Conservation (phyloP, 1,140 invertebrate species). For the Antheraea pernyi region DNA sequence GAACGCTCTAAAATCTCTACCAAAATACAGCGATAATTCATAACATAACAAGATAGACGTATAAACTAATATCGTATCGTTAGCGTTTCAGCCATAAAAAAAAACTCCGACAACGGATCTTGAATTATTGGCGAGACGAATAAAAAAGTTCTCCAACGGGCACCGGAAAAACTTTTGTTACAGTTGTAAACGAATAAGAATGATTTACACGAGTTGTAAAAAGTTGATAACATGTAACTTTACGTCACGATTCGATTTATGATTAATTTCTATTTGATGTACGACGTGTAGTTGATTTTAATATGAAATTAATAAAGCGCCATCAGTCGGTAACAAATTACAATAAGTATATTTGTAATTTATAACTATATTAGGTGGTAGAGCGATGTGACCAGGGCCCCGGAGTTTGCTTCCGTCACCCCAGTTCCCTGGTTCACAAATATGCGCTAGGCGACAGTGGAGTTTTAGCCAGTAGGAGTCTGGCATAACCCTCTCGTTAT, state of each 20-base stretch:
- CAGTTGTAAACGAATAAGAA: slow-evolving; percentile 60
- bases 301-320: too few species aligned
- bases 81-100: slow-evolving; percentile 51
- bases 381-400: too few species aligned
- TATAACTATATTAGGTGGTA: too few species aligned
- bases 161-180: slow-evolving; percentile 53
- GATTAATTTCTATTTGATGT: slow-evolving; percentile 26
- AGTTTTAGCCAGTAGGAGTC: too few species aligned
- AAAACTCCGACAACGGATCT: slow-evolving; percentile 50
- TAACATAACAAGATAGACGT: slow-evolving; percentile 33
- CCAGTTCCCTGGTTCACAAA: too few species aligned
- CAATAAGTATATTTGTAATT: too few species aligned
- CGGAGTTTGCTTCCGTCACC: too few species aligned
- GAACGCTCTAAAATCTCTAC: slow-evolving; percentile 5
- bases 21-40: slow-evolving; percentile 57
- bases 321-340: too few species aligned
- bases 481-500: too few species aligned
- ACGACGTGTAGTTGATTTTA: too few species aligned
- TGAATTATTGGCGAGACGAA: slow-evolving; percentile 52
- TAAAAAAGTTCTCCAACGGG: slow-evolving; percentile 49
- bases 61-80: slow-evolving; percentile 46
- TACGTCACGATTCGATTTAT: slow-evolving; percentile 28
- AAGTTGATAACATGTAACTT: slow-evolving; percentile 43
- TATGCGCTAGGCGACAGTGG: too few species aligned
- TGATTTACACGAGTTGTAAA: slow-evolving; percentile 61